Evolutionary conservation across 2,888 invertebrate genomes (phyloP), one percentile per base, ranked within the genome.

Genomic region (Drosophila anomalata): DNA sequence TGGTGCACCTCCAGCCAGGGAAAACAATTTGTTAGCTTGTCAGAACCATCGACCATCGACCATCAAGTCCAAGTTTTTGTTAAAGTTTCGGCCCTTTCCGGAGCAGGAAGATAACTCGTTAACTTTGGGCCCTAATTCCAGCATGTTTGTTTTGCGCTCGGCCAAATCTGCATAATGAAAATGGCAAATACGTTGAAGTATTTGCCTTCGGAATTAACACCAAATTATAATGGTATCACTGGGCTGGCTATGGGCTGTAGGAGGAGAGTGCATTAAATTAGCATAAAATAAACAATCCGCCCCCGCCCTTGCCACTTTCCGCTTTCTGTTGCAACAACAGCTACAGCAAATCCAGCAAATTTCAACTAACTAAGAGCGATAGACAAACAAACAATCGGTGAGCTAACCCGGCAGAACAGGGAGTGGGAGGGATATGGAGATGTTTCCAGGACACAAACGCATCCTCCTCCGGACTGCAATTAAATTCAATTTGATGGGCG

Each of bases 1-100:
- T 87, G 88, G 88, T 82, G 72, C 75, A 82, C 82, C 88, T 83
- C 87, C 75, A 88, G 76, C 80, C 73, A 75, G 63, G 88, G 79
- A 86, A 88, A 82, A 83, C 88, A 82, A 82, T 82, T 82, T 88
- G 88, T 88, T 88, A 73, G 84, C 84, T 73, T 88, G 88, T 82
- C 82, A 88, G 69, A 87, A 79, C 70, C 82, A 82, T 77, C 77
- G 60, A 73, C 51, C 68, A 26, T 65, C 61, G 60, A 73, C 51
- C 68, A 26, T 65, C 61, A 72, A 72, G 73, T 63, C 54, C 66
- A 57, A 72, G 77, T 82, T 88, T 79, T 70, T 63, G 47, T 71
- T 41, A 12, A 39, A 61, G 42, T 48, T 42, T 50, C 33, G 33
- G 55, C 51, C 50, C 51, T 53, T 61, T 61, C 60, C 66, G 63